Conservation (phyloP, 2,888 invertebrate species). For the Pasiphila rectangulata region DNA sequence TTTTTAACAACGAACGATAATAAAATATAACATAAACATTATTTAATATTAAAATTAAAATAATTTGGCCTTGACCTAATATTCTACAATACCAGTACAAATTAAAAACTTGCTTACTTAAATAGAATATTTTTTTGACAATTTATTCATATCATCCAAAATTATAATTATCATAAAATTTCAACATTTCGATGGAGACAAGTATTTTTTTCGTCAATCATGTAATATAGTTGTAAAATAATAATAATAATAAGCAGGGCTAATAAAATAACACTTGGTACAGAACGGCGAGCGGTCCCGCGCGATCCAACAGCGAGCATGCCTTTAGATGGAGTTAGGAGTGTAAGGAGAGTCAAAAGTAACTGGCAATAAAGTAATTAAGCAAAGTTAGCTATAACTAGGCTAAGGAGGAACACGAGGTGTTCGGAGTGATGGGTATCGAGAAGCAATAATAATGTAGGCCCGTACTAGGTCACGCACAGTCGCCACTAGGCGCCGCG, state of each 20-base stretch:
- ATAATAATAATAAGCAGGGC: neutral
- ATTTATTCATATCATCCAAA: no score
- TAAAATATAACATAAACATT: no score
- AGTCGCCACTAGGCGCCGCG: constrained; percentile 68
- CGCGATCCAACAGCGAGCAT: constrained; percentile 59
- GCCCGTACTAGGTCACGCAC: constrained; percentile 66
- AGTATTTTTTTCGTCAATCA: no score
- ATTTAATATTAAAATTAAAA: no score
- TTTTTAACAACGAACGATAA: no score
- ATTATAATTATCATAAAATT: no score
- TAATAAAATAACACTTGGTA: constrained; percentile 2
- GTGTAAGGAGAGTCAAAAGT: constrained; percentile 64
- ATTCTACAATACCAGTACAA: no score
- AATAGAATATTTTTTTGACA: no score
- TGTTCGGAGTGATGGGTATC: constrained; percentile 79
- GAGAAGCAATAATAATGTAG: constrained; percentile 81
- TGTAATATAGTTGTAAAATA: no score
- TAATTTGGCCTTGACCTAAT: no score
- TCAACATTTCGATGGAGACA: no score
- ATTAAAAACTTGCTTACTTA: no score
- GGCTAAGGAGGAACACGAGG: constrained; percentile 70
- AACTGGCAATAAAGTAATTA: constrained; percentile 76
- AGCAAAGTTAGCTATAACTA: constrained; percentile 62
- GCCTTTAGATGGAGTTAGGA: constrained; percentile 71
- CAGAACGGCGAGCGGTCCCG: constrained; percentile 48